A percentile compares a stretch with the other conserved stretches of the same genome.
These are phyloP conservation scores for Hypolimnas misippus DNA, from an alignment of 2,888 invertebrate species.

Conservation along the genomic window DNA sequence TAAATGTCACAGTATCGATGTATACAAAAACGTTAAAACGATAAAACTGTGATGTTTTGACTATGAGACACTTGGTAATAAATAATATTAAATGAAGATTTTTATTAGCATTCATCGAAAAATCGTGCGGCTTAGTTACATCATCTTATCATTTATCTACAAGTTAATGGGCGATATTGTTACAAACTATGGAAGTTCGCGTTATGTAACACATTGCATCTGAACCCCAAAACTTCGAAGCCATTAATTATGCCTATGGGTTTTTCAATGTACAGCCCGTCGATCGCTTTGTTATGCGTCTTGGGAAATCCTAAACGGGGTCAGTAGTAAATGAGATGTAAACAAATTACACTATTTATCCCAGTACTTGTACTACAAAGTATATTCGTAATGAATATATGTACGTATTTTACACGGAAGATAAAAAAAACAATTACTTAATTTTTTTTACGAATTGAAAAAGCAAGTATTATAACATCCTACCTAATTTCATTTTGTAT, in stretches of 20 bases:
- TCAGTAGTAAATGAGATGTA: conserved; percentile 51
- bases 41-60: too few species aligned
- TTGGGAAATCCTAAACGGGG: conserved; percentile 55
- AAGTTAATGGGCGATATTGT: conserved; percentile 55
- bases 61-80: too few species aligned
- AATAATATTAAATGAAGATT: not conserved
- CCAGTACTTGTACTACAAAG: conserved; percentile 21
- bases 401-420: too few species aligned
- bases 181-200: conserved; percentile 43
- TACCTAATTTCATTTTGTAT: too few species aligned
- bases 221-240: conserved; percentile 64
- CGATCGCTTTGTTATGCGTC: conserved; percentile 58
- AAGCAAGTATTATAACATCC: too few species aligned
- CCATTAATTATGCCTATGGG: conserved; percentile 73
- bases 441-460: too few species aligned
- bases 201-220: conserved; percentile 51
- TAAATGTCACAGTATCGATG: too few species aligned
- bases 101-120: not conserved
- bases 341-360: conserved; percentile 43
- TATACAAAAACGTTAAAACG: too few species aligned
- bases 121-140: conserved; percentile 65
- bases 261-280: conserved; percentile 46
- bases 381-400: too few species aligned
- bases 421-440: too few species aligned
- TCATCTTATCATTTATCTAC: conserved; percentile 71